phyloP scores from a whole-genome alignment of 2,888 invertebrate genomes.

The Habrosyne pyritoides region DNA sequence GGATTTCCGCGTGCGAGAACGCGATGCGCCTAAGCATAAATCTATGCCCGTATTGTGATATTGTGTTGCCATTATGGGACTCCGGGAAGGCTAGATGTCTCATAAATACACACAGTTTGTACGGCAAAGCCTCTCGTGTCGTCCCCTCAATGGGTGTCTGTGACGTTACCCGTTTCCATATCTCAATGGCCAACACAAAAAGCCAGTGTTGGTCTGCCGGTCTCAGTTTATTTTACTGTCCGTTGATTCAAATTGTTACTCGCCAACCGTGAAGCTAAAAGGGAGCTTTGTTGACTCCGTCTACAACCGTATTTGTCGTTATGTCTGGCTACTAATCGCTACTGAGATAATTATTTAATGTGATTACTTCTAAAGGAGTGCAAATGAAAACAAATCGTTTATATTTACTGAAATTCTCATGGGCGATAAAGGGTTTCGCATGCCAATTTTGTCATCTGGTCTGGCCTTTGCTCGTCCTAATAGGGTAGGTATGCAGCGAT shows the following conservation, averaged over 20 bases:
- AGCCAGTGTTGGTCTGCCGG: slow-evolving; percentile 26
- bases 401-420: slow-evolving; percentile 22
- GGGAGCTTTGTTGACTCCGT: slow-evolving; percentile 18
- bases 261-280: slow-evolving; percentile 16
- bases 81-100: slow-evolving; percentile 68
- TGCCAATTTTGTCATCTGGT: slow-evolving; percentile 63
- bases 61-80: slow-evolving; percentile 82
- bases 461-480: slow-evolving; percentile 70
- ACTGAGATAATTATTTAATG: background rate
- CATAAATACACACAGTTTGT: slow-evolving; percentile 71
- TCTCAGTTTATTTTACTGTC: slow-evolving; percentile 29
- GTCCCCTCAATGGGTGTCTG: slow-evolving; percentile 47
- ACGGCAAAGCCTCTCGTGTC: slow-evolving; percentile 48
- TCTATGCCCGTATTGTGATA: slow-evolving; percentile 82
- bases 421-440: slow-evolving; percentile 32
- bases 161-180: slow-evolving; percentile 50
- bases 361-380: background rate
- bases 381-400: background rate
- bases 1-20: slow-evolving; percentile 82
- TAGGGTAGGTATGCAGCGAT: slow-evolving; percentile 67
- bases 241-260: slow-evolving; percentile 27
- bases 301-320: slow-evolving; percentile 6
- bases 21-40: slow-evolving; percentile 80
- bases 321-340: background rate
- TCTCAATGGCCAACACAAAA: slow-evolving; percentile 42